Conservation (phyloP, 2,113 vertebrate genomes). For the Cebidichthys violaceus region DNA sequence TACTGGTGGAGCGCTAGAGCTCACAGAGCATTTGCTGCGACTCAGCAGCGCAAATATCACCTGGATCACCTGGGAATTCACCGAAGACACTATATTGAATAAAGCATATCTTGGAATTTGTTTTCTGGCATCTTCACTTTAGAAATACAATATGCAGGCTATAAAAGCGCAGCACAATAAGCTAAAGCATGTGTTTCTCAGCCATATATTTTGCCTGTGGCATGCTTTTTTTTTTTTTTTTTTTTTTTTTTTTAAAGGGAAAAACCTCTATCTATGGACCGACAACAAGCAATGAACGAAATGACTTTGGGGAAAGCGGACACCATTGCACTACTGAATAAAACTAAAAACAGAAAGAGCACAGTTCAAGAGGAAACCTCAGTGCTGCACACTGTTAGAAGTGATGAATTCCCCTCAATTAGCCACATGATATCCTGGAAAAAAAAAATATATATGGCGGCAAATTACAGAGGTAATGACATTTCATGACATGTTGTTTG, state of each 20-base stretch:
- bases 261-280: constrained; percentile 27
- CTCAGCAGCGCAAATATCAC: constrained; percentile 42
- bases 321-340: constrained; percentile 15
- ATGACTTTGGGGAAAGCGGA: constrained; percentile 49
- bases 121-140: constrained; percentile 49
- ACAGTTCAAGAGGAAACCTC: background rate
- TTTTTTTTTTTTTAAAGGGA: background rate
- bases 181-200: constrained; percentile 50
- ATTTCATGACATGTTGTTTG: background rate
- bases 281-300: constrained; percentile 11
- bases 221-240: background rate
- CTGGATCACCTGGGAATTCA: constrained; percentile 50
- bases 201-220: constrained; percentile 35
- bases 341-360: constrained; percentile 26
- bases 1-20: constrained; percentile 20
- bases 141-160: constrained; percentile 57
- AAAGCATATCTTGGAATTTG: constrained; percentile 49
- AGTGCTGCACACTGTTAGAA: background rate
- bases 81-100: constrained; percentile 36
- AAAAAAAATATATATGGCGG: constrained; percentile 11
- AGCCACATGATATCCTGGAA: constrained; percentile 9
- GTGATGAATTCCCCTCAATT: constrained; percentile 26
- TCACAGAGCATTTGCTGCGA: constrained; percentile 19
- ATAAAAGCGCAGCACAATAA: constrained; percentile 38
- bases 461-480: constrained; percentile 31